Conservation (phyloP, 2,888 invertebrate species). For the Embidobia sp. region DNA sequence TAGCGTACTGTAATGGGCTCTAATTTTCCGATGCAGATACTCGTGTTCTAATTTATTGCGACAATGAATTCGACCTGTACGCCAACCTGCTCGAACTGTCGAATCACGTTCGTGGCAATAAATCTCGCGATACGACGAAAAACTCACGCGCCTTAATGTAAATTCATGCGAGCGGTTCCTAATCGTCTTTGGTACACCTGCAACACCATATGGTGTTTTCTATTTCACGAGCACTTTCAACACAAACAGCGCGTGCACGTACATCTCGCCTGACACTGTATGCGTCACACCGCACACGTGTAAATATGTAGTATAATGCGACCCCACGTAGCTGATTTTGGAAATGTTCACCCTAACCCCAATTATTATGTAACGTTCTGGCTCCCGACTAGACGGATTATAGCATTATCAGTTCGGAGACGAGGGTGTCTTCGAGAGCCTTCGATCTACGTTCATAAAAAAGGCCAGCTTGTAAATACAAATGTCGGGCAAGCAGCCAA, state of each 20-base stretch:
- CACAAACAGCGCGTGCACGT: conserved; percentile 25
- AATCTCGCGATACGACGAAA: conserved; percentile 79
- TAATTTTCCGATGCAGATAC: conserved; percentile 57
- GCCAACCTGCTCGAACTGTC: conserved; percentile 62
- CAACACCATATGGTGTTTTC: conserved; percentile 80
- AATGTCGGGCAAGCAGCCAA: conserved; percentile 74
- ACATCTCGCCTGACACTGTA: conserved; percentile 47
- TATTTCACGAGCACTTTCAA: conserved; percentile 67
- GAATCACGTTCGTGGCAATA: conserved; percentile 77
- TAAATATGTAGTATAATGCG: conserved; percentile 66
- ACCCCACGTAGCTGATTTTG: conserved; percentile 73
- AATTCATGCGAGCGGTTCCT: conserved; percentile 78
- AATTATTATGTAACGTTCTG: conserved; percentile 71
- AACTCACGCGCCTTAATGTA: conserved; percentile 78
- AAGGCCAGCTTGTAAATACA: conserved; percentile 63
- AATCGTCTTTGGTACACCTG: conserved; percentile 80
- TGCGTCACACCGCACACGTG: conserved; percentile 63
- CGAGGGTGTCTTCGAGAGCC: conserved; percentile 69
- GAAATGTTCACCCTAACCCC: conserved; percentile 74
- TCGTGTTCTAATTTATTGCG: conserved; percentile 55
- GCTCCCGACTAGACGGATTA: conserved; percentile 77
- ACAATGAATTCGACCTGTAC: conserved; percentile 44
- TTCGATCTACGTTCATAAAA: conserved; percentile 55
- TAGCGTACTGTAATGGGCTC: conserved; percentile 37
- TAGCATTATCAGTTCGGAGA: conserved; percentile 78